A percentile compares a stretch with the other conserved stretches of the same genome.
phyloP scores from a whole-genome alignment of 2,113 vertebrate genomes.

The Xenopus borealis region DNA sequence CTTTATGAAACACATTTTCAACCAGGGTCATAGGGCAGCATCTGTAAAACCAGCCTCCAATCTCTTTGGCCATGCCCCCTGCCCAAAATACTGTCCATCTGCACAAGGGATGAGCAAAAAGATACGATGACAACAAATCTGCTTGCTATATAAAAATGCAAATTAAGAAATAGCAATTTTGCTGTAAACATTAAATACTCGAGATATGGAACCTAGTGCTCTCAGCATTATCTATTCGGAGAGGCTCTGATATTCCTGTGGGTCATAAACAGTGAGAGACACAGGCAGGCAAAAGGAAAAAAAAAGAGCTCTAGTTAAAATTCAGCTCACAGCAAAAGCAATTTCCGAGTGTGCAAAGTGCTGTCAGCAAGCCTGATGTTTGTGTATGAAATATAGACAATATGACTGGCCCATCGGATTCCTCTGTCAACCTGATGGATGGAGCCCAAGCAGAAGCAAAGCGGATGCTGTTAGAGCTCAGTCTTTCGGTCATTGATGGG shows the following conservation, averaged over 20 bases:
- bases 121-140: conserved; percentile 59
- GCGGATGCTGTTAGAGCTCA: conserved; percentile 70
- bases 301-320: conserved; percentile 81
- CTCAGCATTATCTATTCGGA: conserved; percentile 79
- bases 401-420: conserved; percentile 87
- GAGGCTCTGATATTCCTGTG: conserved; percentile 70
- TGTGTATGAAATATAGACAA: conserved; percentile 96
- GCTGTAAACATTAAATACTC: conserved; percentile 62
- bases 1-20: conserved; percentile 44
- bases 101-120: conserved; percentile 51
- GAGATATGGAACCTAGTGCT: conserved; percentile 59
- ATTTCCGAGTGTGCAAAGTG: conserved; percentile 92
- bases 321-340: conserved; percentile 96
- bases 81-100: conserved; percentile 52
- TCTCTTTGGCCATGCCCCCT: neutral
- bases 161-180: conserved; percentile 66
- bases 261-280: conserved; percentile 71
- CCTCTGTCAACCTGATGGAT: conserved; percentile 96
- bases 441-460: conserved; percentile 80
- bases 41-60: conserved; percentile 48
- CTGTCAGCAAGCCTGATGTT: conserved; percentile 95
- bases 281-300: conserved; percentile 60
- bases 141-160: conserved; percentile 64
- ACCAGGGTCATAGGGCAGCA: conserved; percentile 45
- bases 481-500: conserved; percentile 71